These are phyloP conservation scores for Cherax quadricarinatus DNA, from an alignment of 1,140 invertebrate species.

Conservation along the genomic window DNA sequence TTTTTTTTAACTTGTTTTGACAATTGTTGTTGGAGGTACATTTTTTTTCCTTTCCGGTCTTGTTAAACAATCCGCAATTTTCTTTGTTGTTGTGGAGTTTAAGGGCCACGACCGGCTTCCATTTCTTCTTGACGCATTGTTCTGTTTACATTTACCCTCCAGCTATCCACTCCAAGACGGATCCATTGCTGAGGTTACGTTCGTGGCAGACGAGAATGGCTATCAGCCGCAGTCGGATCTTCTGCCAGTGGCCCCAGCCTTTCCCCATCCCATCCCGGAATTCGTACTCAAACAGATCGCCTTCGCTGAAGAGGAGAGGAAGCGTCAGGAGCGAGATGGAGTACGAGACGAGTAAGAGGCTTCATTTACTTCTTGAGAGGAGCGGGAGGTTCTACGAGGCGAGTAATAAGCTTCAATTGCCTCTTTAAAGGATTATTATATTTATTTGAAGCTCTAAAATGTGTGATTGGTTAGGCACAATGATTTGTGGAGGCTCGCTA, in stretches of 20 bases:
- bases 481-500: too few relatives aligned
- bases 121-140: too few relatives aligned
- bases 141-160: not conserved
- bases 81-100: too few relatives aligned
- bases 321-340: not conserved
- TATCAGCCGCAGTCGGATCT: conserved; percentile 21
- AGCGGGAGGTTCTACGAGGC: not conserved
- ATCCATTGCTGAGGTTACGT: not conserved
- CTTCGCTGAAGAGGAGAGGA: not conserved
- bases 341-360: not conserved
- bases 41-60: too few relatives aligned
- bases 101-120: not conserved
- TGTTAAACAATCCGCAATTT: too few relatives aligned
- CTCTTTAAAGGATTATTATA: not conserved
- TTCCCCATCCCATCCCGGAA: not conserved
- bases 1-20: too few relatives aligned
- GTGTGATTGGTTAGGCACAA: too few relatives aligned
- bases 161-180: conserved; percentile 13
- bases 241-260: conserved; percentile 16
- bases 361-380: not conserved
- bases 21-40: too few relatives aligned
- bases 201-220: conserved; percentile 13
- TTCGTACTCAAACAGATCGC: conserved; percentile 15
- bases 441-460: too few relatives aligned
- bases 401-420: not conserved